Conservation (phyloP, 2,113 vertebrate species). For the Microcebus lehilahytsara region DNA sequence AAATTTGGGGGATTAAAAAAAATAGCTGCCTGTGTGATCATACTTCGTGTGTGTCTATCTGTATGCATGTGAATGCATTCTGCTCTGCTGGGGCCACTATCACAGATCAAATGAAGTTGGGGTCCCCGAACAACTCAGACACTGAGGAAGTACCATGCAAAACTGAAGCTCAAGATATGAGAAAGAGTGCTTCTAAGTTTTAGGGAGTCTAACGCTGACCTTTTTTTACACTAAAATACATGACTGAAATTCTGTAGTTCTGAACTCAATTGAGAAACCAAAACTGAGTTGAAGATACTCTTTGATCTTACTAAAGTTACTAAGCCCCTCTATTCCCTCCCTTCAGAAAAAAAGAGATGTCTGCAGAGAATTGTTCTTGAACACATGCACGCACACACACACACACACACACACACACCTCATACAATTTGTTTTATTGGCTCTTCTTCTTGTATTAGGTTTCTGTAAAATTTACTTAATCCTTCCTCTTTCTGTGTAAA, state of each 20-base stretch:
- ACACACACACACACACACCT: background rate
- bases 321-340: background rate
- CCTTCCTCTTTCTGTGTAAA: background rate
- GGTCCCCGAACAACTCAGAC: background rate
- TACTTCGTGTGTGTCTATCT: fast-evolving
- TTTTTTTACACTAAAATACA: background rate
- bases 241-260: background rate
- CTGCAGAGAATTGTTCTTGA: background rate
- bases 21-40: background rate
- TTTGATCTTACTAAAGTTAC: background rate
- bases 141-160: background rate
- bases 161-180: background rate
- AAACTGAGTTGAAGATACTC: background rate
- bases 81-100: background rate
- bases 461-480: background rate
- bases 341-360: background rate
- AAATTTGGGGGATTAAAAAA: background rate
- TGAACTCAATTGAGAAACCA: background rate
- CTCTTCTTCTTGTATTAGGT: background rate
- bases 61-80: background rate
- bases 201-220: background rate
- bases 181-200: background rate
- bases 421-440: background rate
- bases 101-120: background rate
- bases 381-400: background rate